Conservation (phyloP, 1,140 invertebrate genomes). For the Acromyrmex echinatior region DNA sequence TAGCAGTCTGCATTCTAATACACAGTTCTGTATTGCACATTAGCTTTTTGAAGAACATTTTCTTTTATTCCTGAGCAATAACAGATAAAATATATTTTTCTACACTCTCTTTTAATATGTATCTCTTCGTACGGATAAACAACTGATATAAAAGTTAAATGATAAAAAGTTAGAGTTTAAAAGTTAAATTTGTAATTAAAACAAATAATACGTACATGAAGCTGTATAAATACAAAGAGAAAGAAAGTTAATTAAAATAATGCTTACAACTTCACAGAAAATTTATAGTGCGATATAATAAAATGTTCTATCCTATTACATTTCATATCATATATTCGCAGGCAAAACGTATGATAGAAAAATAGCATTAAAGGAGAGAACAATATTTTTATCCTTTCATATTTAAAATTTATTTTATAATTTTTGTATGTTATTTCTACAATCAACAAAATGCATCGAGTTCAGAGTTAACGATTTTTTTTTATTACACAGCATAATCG, state of each 20-base stretch:
- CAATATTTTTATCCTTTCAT: neutral
- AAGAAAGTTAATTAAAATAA: constrained; percentile 22
- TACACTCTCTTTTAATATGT: neutral
- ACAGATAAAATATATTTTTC: neutral
- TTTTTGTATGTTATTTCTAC: neutral
- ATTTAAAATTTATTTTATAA: neutral
- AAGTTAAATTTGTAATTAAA: constrained; percentile 24
- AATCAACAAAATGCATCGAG: neutral
- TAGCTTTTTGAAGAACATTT: neutral
- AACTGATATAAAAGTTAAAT: constrained; percentile 6
- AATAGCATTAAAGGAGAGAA: neutral
- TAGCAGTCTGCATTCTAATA: neutral
- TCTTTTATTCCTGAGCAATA: neutral
- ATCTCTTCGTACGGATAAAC: neutral
- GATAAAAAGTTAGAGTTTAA: constrained; percentile 1
- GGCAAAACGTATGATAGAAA: neutral
- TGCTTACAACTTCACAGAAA: neutral
- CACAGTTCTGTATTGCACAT: neutral
- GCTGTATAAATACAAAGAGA: neutral
- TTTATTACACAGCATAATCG: neutral
- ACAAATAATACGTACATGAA: constrained; percentile 6
- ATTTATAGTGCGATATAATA: constrained; percentile 1
- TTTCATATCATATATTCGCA: neutral
- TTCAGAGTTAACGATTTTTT: constrained; percentile 6
- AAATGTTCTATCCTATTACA: neutral